Conservation (phyloP, 2,888 invertebrate species). For the Ypsolopha scabrella region DNA sequence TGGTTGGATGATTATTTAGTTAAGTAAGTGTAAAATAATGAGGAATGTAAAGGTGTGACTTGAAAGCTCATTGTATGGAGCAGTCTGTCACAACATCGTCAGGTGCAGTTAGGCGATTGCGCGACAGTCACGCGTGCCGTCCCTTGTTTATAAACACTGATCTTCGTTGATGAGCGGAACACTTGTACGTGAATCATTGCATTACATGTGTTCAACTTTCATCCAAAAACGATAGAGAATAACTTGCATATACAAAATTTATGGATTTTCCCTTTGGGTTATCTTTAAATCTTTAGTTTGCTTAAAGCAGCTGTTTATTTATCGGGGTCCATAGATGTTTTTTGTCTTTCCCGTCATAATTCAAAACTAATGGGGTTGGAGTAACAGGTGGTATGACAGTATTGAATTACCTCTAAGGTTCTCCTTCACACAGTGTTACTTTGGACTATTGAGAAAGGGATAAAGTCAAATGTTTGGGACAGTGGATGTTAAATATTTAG, state of each 20-base stretch:
- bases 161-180: conserved; percentile 1
- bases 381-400: conserved; percentile 39
- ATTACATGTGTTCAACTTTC: too few species aligned
- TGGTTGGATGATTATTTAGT: too few species aligned
- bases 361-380: conserved; percentile 33
- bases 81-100: conserved; percentile 6
- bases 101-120: not conserved
- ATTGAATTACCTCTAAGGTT: conserved; percentile 32
- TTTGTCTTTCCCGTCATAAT: conserved; percentile 36
- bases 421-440: not conserved
- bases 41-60: conserved; percentile 3
- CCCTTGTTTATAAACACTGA: conserved; percentile 7
- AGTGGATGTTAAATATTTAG: not conserved
- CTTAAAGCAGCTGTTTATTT: conserved; percentile 38
- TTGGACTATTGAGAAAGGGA: too few species aligned
- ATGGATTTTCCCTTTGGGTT: too few species aligned
- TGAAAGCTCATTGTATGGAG: conserved; percentile 7
- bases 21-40: too few species aligned
- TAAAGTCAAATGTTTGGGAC: too few species aligned
- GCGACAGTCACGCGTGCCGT: not conserved
- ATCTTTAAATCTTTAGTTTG: too few species aligned
- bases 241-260: too few species aligned
- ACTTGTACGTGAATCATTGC: not conserved
- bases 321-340: conserved; percentile 25
- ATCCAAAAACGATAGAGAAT: too few species aligned